Evolutionary conservation across 2,797 vertebrate species (phyloP).

Genomic region (Enteromius viviparus): DNA sequence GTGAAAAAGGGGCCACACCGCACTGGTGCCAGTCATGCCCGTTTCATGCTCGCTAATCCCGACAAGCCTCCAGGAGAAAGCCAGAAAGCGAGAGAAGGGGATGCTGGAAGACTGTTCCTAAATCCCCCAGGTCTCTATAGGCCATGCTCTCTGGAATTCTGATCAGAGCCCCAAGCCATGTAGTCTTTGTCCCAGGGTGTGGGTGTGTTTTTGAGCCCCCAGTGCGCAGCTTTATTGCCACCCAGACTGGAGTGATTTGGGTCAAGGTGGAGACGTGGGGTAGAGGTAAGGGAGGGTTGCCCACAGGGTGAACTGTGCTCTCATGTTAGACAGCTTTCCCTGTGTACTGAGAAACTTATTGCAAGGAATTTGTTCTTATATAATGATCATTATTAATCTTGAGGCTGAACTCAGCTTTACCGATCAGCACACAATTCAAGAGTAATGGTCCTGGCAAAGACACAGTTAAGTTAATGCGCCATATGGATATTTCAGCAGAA

Average conservation of each 20-base stretch:
- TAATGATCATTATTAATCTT: background rate
- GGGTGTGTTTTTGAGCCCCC: constrained; percentile 35
- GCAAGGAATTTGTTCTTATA: background rate
- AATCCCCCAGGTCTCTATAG: constrained; percentile 46
- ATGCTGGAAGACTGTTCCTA: constrained; percentile 39
- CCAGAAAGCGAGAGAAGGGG: constrained; percentile 33
- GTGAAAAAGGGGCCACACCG: constrained; percentile 80
- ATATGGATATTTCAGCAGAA: constrained; percentile 14
- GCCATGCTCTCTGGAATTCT: constrained; percentile 58
- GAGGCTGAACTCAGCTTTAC: background rate
- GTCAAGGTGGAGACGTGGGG: constrained; percentile 49
- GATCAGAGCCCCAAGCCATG: constrained; percentile 56
- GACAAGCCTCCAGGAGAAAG: constrained; percentile 50
- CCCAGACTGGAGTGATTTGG: constrained; percentile 53
- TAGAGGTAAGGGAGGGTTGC: constrained; percentile 38
- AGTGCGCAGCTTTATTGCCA: constrained; percentile 45
- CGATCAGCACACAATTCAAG: background rate
- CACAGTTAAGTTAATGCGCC: background rate
- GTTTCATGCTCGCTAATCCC: constrained; percentile 60
- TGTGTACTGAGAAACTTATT: background rate
- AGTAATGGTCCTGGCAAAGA: background rate
- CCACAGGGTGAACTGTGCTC: constrained; percentile 46
- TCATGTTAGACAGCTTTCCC: constrained; percentile 22
- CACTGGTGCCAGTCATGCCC: constrained; percentile 61
- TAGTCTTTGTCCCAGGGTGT: constrained; percentile 55